phyloP scores from a whole-genome alignment of 1,140 invertebrate genomes.

The Achatina immaculata region DNA sequence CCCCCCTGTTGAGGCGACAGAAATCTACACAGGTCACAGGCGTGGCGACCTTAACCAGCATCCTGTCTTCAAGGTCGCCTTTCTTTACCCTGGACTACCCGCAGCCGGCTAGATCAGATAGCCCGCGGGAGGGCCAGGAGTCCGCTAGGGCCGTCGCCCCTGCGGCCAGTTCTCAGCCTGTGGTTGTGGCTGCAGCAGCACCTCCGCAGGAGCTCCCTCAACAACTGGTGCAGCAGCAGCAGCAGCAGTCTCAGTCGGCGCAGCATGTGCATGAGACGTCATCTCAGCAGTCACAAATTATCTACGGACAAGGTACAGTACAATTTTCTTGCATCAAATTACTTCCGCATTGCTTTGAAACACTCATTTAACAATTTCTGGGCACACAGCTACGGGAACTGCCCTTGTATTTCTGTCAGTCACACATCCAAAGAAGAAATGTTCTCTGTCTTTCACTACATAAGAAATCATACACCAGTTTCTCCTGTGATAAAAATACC shows the following conservation, averaged over 20 bases:
- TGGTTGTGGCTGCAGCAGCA: neutral
- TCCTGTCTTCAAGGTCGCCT: slow-evolving; percentile 11
- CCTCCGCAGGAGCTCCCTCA: neutral
- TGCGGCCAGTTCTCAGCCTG: neutral
- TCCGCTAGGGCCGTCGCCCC: neutral
- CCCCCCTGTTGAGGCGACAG: too few relatives aligned
- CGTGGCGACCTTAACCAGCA: slow-evolving; percentile 3
- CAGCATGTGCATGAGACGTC: too few relatives aligned
- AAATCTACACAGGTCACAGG: neutral
- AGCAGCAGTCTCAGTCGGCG: too few relatives aligned
- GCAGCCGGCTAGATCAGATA: neutral
- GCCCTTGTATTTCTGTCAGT: too few relatives aligned
- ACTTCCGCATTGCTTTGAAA: too few relatives aligned
- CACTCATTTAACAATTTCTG: too few relatives aligned
- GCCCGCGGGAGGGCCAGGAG: neutral
- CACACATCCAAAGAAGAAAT: too few relatives aligned
- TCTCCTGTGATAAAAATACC: too few relatives aligned
- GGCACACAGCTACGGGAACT: too few relatives aligned
- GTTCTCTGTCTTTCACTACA: too few relatives aligned
- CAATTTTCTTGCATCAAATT: too few relatives aligned
- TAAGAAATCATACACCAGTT: too few relatives aligned
- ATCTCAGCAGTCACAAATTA: neutral
- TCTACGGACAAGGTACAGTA: neutral
- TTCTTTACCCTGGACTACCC: slow-evolving; percentile 32
- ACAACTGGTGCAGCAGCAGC: neutral